Percentiles rank a stretch among this genome's conserved stretches.
These are phyloP conservation scores for Chrysemys picta DNA, from an alignment of 2,113 vertebrate species.

Conservation along the genomic window DNA sequence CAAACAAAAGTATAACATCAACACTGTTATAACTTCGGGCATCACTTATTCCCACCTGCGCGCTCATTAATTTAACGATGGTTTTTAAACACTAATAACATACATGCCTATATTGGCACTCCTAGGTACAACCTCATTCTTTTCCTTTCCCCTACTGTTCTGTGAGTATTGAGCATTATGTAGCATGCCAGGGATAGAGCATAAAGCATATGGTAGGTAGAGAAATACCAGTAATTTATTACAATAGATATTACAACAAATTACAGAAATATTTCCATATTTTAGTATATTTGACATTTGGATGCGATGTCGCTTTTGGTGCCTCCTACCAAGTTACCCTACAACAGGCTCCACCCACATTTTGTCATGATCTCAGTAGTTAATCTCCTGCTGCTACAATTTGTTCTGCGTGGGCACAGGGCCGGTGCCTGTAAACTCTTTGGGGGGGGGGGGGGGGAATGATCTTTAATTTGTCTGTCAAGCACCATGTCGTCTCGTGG, in stretches of 20 bases:
- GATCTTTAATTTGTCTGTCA: background rate
- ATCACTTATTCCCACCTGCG: background rate
- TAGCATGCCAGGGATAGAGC: background rate
- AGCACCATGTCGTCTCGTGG: background rate
- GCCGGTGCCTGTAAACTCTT: background rate
- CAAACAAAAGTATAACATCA: background rate
- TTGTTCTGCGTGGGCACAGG: background rate
- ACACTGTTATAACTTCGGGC: background rate
- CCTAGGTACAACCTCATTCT: background rate
- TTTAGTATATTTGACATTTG: background rate
- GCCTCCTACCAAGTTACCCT: background rate
- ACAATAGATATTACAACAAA: background rate
- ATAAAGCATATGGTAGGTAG: background rate
- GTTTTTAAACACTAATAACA: background rate
- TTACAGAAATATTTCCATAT: background rate
- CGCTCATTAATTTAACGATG: background rate
- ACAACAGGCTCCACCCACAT: background rate
- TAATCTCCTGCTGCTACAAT: background rate
- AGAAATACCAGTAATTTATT: background rate
- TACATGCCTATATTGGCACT: background rate
- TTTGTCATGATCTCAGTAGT: background rate
- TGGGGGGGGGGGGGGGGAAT: background rate
- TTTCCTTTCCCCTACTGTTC: background rate
- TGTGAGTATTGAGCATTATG: background rate
- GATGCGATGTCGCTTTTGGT: background rate